Conservation (phyloP, 2,797 vertebrate genomes). For the Hybognathus amarus region DNA sequence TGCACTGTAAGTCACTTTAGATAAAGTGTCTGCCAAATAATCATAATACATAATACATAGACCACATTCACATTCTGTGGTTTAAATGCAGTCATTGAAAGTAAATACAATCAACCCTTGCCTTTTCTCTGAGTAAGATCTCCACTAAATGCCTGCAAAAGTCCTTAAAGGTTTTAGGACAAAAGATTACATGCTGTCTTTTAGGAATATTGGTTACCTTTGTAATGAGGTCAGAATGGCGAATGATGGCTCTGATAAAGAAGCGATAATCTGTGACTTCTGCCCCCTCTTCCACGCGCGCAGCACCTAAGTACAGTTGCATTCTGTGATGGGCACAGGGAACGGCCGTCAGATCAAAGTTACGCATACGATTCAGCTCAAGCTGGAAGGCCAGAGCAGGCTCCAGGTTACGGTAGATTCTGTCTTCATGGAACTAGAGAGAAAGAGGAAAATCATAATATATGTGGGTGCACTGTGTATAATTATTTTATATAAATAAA, state of each 20-base stretch:
- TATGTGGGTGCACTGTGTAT: too few species aligned
- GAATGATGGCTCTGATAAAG: slow-evolving; percentile 93
- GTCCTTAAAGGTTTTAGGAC: not conserved
- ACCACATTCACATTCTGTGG: not conserved
- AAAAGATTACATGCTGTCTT: not conserved
- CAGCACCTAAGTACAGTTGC: slow-evolving; percentile 93
- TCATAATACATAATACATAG: not conserved
- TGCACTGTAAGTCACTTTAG: not conserved
- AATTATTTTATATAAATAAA: too few species aligned
- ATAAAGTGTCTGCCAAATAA: not conserved
- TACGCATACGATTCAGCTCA: slow-evolving; percentile 95
- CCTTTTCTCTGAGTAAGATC: not conserved
- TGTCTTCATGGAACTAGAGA: slow-evolving; percentile 90
- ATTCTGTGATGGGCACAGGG: slow-evolving; percentile 96
- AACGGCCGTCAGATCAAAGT: slow-evolving; percentile 89
- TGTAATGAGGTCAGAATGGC: slow-evolving; percentile 94
- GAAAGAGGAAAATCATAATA: not conserved
- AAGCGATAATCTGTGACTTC: slow-evolving; percentile 94
- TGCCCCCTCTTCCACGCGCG: slow-evolving; percentile 84
- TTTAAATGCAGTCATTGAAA: not conserved
- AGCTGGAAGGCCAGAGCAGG: slow-evolving; percentile 97
- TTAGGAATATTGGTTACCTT: slow-evolving; percentile 77
- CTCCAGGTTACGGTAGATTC: slow-evolving; percentile 95
- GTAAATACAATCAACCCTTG: not conserved
- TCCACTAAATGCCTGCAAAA: not conserved